phyloP scores from a whole-genome alignment of 2,888 invertebrate species.

The Drosophila nr. perissopoda region DNA sequence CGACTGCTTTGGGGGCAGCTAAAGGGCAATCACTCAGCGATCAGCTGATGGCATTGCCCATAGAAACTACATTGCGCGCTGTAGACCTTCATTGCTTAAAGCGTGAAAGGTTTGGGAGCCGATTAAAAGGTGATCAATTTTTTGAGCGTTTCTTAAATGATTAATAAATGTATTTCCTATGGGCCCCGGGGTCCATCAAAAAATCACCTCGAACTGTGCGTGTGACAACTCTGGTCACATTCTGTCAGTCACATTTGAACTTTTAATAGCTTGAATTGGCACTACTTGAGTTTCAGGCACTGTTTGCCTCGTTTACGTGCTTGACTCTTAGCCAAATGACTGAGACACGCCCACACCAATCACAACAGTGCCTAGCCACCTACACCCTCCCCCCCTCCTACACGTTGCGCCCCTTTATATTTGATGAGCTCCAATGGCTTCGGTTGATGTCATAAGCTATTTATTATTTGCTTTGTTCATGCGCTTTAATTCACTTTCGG shows the following conservation, averaged over 20 bases:
- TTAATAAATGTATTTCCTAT: constrained; percentile 32
- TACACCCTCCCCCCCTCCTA: background rate
- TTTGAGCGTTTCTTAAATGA: constrained; percentile 10
- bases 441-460: constrained; percentile 66
- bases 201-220: constrained; percentile 37
- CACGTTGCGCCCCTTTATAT: constrained; percentile 9
- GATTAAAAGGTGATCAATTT: constrained; percentile 29
- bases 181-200: constrained; percentile 16
- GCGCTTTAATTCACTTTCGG: constrained; percentile 64
- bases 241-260: constrained; percentile 27
- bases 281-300: constrained; percentile 35
- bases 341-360: constrained; percentile 40
- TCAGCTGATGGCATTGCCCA: constrained; percentile 28
- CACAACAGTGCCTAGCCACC: constrained; percentile 3
- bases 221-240: constrained; percentile 29
- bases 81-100: constrained; percentile 47
- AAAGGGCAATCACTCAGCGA: constrained; percentile 19
- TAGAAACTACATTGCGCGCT: constrained; percentile 17
- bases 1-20: constrained; percentile 10
- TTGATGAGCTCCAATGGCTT: constrained; percentile 49
- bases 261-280: constrained; percentile 45
- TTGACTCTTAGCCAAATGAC: constrained; percentile 49
- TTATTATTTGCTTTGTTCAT: constrained; percentile 60
- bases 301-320: constrained; percentile 32
- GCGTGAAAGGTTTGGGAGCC: constrained; percentile 47